Evolutionary conservation across 1,140 invertebrate species (phyloP), one percentile per base, ranked within the genome.

Genomic region (Centruroides sculpturatus): DNA sequence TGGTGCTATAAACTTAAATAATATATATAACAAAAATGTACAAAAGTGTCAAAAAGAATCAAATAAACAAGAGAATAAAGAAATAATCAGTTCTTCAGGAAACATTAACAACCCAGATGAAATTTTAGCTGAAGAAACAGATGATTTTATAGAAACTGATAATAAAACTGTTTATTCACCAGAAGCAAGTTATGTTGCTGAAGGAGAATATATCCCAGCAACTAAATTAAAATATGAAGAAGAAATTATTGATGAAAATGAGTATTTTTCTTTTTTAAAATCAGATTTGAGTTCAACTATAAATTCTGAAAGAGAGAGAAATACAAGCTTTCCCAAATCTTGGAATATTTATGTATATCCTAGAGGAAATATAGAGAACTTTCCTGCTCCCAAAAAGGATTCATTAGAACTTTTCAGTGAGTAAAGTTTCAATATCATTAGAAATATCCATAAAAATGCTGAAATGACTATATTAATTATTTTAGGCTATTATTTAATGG

Each of bases 311-410:
- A 56, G 67, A 50, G 64, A 66, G 71, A 69, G 71, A 13, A 55
- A 56, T 6, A 58, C 68, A 8, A 70, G 75, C 51, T 85, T 87
- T 72, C 90, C 93, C 2, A 75, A 84, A 67, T 74, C 85, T 69
- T 74, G 96, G 5, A 81, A 85, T 65, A 75, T 89, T 1, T 91
- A 83, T 73, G 81, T 82, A 3, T 95, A 83, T 74, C 85, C 86
- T 69, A 77, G 79, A 66, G 82, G 81, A 47, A 86, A 86, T 73
- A 72, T 85, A 13, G 76, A 71, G 1, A 73, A 70, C 41, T 96
- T 95, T 76, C 82, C 83, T 56, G 69, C 77, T 52, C 83, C 89
- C 0, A 81, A 77, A 67, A 77, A 75, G 71, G 82, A 83, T 63
- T 67, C 72, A 13, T 83, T 81, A 59, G 79, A 80, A 68, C 71